Conservation (phyloP, 2,113 vertebrate genomes). For the Triplophysa dalaica region DNA sequence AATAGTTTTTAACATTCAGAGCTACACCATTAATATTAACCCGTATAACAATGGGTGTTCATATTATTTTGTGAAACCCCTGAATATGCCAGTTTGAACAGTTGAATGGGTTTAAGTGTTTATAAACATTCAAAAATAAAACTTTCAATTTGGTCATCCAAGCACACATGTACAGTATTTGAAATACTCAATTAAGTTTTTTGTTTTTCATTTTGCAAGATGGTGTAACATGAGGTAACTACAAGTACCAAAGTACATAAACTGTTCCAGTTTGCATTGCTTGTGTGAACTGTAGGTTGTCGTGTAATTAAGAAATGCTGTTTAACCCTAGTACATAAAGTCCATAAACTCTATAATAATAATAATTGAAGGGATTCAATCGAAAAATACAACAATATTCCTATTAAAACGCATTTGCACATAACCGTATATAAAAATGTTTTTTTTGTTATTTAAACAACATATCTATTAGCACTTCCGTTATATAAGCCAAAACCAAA, state of each 20-base stretch:
- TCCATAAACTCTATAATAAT: constrained; percentile 7
- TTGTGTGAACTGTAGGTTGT: constrained; percentile 55
- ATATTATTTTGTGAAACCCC: no score
- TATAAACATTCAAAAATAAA: not conserved
- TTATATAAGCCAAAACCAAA: not conserved
- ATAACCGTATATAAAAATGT: not conserved
- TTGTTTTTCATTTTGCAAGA: constrained; percentile 42
- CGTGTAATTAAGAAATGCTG: constrained; percentile 34
- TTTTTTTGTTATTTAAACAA: not conserved
- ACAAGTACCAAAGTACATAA: constrained; percentile 58
- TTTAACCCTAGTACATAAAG: not conserved
- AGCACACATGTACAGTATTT: not conserved
- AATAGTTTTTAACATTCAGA: no score
- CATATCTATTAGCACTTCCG: not conserved
- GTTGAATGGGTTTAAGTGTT: no score
- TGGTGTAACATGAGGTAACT: constrained; percentile 52
- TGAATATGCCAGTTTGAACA: no score
- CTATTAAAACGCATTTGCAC: not conserved
- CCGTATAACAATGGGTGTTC: no score
- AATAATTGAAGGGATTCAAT: not conserved
- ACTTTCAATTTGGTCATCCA: not conserved
- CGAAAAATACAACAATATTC: not conserved
- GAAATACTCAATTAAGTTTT: not conserved
- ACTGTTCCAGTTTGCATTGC: constrained; percentile 65
- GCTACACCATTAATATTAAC: no score